Base-by-base conservation (phyloP, 2,888 invertebrate species). In the Parochlus steinenii region DNA sequence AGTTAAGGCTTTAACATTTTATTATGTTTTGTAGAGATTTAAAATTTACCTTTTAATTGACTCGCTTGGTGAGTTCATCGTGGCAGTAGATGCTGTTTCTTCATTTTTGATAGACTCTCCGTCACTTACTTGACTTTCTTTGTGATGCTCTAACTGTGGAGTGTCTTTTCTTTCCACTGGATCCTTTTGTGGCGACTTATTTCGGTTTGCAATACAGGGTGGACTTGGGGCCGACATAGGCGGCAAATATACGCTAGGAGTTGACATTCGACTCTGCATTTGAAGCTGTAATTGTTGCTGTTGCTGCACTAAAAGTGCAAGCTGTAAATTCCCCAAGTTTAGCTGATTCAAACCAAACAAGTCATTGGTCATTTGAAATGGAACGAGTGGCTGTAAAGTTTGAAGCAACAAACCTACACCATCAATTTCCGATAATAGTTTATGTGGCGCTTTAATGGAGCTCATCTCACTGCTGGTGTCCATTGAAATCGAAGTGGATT, bases 401-500 rank as follows among this genome's bases (percentile, higher is more conserved):
- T 56, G 58, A 27, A 67, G 46, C 8, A 52, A 55, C 29, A 62
- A 42, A 12, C 58, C 53, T 37, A 61, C 45, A 33, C 53, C 55
- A 16, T 61, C 58, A 6, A 44, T 40, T 40, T 43, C 42, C 10
- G 41, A 34, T n/a, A 31, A 7, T 8, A 26, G 7, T 30, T 31
- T 31, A 11, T 17, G 4, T 18, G 27, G 11, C 8, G 6, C 6
- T 17, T 35, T 29, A 8, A 16, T 24, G n/a, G 10, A 26, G 11
- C 27, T 26, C n/a, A 22, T 30, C 19, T 37, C 37, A 17, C 22
- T 27, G 22, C 30, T 39, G 11, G 36, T 41, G 12, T 27, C 39
- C 20, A 39, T 37, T 14, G 30, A 25, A 18, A 44, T 43, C 17
- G 47, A 44, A 6, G 46, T 44, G 16, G 33, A 32, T 24, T 40